Percentiles rank a stretch among this genome's conserved stretches.
These are phyloP conservation scores for Chamaea fasciata DNA, from an alignment of 2,113 vertebrate genomes.

Conservation along the genomic window DNA sequence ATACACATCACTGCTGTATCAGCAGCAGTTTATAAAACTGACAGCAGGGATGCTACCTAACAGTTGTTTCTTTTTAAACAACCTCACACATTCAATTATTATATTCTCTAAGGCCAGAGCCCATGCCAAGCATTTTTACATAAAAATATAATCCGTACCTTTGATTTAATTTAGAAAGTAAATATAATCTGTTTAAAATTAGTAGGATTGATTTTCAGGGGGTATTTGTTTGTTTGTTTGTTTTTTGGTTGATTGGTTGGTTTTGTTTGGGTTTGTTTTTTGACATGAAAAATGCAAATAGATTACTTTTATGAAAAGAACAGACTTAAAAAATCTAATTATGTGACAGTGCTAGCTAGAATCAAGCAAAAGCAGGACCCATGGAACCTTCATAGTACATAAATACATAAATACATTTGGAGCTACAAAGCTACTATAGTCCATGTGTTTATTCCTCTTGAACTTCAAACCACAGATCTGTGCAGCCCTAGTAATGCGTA, in stretches of 20 bases:
- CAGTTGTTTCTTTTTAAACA: neutral
- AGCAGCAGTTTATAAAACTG: neutral
- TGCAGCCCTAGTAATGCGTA: neutral
- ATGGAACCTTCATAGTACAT: neutral
- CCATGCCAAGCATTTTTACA: neutral
- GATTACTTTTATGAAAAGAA: neutral
- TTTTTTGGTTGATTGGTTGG: neutral
- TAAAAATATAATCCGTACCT: neutral
- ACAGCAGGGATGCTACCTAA: neutral
- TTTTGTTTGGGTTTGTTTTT: neutral
- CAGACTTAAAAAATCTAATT: neutral
- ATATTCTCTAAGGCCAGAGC: neutral
- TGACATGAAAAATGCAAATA: neutral
- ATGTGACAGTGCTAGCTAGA: neutral
- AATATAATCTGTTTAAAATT: neutral
- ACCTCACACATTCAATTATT: neutral
- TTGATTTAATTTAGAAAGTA: neutral
- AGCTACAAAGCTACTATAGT: neutral
- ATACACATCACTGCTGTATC: neutral
- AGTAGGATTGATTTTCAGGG: neutral
- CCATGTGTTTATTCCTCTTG: neutral
- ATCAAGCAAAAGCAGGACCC: neutral
- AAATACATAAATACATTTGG: neutral
- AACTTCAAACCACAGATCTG: neutral
- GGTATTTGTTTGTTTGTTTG: too few species aligned